Evolutionary conservation across 2,797 vertebrate species (phyloP).

Genomic region (Erithacus rubecula): DNA sequence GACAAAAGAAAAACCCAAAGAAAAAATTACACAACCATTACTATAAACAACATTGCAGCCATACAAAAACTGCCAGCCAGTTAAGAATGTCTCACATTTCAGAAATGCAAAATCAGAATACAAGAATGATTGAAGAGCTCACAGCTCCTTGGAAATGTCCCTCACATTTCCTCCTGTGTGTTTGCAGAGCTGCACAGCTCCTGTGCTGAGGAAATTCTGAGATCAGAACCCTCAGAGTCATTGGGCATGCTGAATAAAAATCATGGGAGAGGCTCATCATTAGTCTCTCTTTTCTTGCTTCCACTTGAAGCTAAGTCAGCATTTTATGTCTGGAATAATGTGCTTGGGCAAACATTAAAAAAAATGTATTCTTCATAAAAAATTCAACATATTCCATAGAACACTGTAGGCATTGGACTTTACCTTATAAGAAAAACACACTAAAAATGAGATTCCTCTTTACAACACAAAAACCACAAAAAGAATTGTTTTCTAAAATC

Average conservation of each 20-base stretch:
- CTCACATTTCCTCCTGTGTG: neutral
- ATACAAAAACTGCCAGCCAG: neutral
- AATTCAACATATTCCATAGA: neutral
- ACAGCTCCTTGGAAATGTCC: neutral
- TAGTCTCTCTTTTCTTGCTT: neutral
- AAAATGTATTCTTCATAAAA: neutral
- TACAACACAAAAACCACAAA: neutral
- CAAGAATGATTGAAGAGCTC: neutral
- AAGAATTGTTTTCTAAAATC: neutral
- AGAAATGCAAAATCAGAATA: neutral
- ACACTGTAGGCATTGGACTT: neutral
- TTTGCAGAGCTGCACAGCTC: neutral
- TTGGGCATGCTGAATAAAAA: neutral
- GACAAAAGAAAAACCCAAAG: neutral
- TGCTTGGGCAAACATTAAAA: neutral
- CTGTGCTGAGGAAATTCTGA: neutral
- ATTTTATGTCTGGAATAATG: neutral
- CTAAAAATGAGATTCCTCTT: neutral
- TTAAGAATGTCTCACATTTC: neutral
- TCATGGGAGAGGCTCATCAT: neutral
- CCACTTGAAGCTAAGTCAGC: neutral
- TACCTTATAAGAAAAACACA: neutral
- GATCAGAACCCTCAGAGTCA: neutral
- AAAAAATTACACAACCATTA: neutral
- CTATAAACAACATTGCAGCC: rapidly evolving